Evolutionary conservation across 2,888 invertebrate genomes (phyloP), one percentile per base, ranked within the genome.

Genomic region (Muschampia plurimacula): DNA sequence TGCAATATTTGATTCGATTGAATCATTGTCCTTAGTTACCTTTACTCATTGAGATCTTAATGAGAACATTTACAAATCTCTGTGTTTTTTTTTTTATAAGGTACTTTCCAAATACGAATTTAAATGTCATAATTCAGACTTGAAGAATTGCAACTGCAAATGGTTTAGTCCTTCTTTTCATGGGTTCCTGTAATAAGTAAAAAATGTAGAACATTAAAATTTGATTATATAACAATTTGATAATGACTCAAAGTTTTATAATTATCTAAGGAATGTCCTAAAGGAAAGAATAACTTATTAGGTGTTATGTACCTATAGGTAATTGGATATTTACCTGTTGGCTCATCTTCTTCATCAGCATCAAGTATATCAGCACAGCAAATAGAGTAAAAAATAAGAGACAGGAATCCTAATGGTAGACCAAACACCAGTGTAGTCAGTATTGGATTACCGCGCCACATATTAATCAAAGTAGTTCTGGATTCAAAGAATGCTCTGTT

Each of bases 331-430:
- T 76, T 86, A 93, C 93, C 93, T 83, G 83, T 75, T 28, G 79
- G 75, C 75, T 97, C 97, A 68, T 97, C 97, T 70, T 97, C 97
- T 72, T 98, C 98, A 63, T 97, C 97, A 0, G 98, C 98, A 87
- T 99, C 99, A 77, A 99, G 93, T 82, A 99, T 98, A 87, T 99
- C 99, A 69, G 98, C 97, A 87, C 99, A 99, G 91, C 98, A 99
- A 76, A 99, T 97, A 1, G 99, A 98, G 89, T 99, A 99, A 86
- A 98, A 96, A 81, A 99, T 99, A 28, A 99, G 96, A 32, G 98
- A 97, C 28, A 99, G 95, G 87, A 99, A 99, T 49, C 98, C 98
- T 60, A 98, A 94, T 0, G 99, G 99, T 74, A 99, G 95, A 0
- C 99, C 99, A 89, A 99, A 99, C 68, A 99, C 95, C 5, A 99